Percentiles rank a stretch among this genome's conserved stretches.
Evolutionary conservation across 2,113 vertebrate genomes (phyloP).

Genomic region (Passer domesticus): DNA sequence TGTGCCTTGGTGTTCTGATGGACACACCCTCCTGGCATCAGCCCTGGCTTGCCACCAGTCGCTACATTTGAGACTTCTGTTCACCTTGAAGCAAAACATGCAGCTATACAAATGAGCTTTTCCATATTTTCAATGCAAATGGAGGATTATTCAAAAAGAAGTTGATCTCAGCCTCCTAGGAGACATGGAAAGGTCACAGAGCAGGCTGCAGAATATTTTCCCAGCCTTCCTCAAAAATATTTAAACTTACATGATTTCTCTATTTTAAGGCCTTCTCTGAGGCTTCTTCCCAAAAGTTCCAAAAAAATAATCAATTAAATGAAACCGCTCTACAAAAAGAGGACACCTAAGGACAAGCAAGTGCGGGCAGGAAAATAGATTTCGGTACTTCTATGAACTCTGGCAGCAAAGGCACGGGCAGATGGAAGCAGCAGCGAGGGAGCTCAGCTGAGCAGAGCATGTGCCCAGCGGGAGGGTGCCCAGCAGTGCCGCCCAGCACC

Average conservation of each 20-base stretch:
- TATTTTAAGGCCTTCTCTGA: conserved; percentile 5
- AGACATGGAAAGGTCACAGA: neutral
- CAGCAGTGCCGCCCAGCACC: neutral
- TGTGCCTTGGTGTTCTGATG: neutral
- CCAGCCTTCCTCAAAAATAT: neutral
- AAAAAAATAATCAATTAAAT: neutral
- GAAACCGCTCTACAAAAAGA: neutral
- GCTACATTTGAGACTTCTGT: neutral
- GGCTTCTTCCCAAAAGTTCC: neutral
- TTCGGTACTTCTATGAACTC: neutral
- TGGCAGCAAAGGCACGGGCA: conserved; percentile 5
- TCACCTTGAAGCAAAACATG: neutral
- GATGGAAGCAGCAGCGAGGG: conserved; percentile 25
- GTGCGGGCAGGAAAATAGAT: neutral
- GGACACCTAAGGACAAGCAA: neutral
- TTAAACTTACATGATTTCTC: neutral
- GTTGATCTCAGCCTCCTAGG: neutral
- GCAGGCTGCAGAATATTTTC: neutral
- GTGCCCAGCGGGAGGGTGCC: neutral
- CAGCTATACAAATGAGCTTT: neutral
- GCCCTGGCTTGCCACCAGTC: neutral
- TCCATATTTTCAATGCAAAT: neutral
- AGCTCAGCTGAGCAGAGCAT: neutral
- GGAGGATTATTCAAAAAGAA: neutral
- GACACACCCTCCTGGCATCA: neutral